phyloP scores from a whole-genome alignment of 2,797 vertebrate genomes.

The Crypturellus tataupa region DNA sequence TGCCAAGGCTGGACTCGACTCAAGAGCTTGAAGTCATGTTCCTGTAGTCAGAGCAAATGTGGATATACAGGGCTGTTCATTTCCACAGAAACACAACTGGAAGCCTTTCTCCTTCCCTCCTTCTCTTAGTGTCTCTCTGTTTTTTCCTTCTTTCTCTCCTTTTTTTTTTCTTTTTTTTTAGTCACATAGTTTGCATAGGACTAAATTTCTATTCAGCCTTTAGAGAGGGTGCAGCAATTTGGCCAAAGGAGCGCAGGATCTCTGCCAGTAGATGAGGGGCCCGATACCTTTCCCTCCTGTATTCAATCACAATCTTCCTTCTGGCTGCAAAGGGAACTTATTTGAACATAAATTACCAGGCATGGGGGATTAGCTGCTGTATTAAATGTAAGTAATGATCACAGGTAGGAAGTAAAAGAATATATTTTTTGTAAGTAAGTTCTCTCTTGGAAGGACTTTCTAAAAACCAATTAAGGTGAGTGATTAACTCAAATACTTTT shows the following conservation, averaged over 20 bases:
- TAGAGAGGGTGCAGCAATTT: not conserved
- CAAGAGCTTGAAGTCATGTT: not conserved
- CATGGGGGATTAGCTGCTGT: not conserved
- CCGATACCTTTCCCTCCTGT: not conserved
- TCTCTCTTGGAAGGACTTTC: not conserved
- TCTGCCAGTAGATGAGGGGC: not conserved
- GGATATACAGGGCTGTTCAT: not conserved
- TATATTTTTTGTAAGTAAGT: constrained; percentile 43
- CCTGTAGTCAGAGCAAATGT: not conserved
- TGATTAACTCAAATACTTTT: constrained; percentile 20
- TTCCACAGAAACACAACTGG: rapidly evolving
- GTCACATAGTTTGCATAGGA: not conserved
- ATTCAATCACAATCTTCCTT: not conserved
- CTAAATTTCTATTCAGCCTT: not conserved
- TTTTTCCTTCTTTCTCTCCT: rapidly evolving
- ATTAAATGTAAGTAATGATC: constrained; percentile 18
- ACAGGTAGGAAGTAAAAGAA: constrained; percentile 30
- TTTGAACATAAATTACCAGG: constrained; percentile 7
- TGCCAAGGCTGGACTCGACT: not conserved
- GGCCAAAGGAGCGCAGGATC: not conserved
- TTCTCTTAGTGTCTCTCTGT: not conserved
- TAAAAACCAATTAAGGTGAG: not conserved
- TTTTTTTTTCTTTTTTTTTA: not conserved
- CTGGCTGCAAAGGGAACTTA: not conserved
- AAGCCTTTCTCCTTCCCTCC: not conserved